These are phyloP conservation scores for Caenorhabditis imperialis DNA, from an alignment of 2,888 invertebrate genomes.

Conservation along the genomic window DNA sequence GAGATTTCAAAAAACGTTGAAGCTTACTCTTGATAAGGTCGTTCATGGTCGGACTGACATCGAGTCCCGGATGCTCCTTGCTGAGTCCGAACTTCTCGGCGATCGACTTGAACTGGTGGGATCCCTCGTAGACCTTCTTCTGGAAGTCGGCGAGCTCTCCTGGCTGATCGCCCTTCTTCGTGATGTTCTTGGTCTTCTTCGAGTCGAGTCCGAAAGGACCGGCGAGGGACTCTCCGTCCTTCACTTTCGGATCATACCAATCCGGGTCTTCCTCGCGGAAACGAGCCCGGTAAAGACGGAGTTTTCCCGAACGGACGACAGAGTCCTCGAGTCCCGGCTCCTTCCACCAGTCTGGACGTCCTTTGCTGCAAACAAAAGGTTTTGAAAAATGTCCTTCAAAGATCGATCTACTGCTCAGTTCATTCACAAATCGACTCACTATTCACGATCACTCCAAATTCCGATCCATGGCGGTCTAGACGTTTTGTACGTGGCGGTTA, in stretches of 20 bases:
- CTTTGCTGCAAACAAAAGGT: slow-evolving; percentile 64
- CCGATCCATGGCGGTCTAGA: slow-evolving; percentile 75
- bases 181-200: slow-evolving; percentile 62
- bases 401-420: not conserved
- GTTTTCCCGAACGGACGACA: slow-evolving; percentile 57
- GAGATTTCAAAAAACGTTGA: not conserved
- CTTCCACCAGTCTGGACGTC: slow-evolving; percentile 75
- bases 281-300: slow-evolving; percentile 51
- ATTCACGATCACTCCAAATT: slow-evolving; percentile 69
- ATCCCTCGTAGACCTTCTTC: slow-evolving; percentile 69
- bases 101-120: slow-evolving; percentile 74
- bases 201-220: slow-evolving; percentile 74
- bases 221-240: slow-evolving; percentile 74
- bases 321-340: slow-evolving; percentile 68
- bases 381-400: not conserved
- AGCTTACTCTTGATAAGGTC: slow-evolving; percentile 59
- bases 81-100: slow-evolving; percentile 71
- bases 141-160: slow-evolving; percentile 71
- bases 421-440: slow-evolving; percentile 58
- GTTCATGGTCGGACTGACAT: slow-evolving; percentile 68
- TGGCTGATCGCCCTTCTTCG: slow-evolving; percentile 71
- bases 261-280: slow-evolving; percentile 70
- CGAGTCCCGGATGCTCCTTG: slow-evolving; percentile 76
- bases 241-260: slow-evolving; percentile 71
- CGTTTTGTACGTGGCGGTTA: slow-evolving; percentile 69